Conservation (phyloP, 53 echinoderm and acorn worm genomes). For the Henricia sp. region DNA sequence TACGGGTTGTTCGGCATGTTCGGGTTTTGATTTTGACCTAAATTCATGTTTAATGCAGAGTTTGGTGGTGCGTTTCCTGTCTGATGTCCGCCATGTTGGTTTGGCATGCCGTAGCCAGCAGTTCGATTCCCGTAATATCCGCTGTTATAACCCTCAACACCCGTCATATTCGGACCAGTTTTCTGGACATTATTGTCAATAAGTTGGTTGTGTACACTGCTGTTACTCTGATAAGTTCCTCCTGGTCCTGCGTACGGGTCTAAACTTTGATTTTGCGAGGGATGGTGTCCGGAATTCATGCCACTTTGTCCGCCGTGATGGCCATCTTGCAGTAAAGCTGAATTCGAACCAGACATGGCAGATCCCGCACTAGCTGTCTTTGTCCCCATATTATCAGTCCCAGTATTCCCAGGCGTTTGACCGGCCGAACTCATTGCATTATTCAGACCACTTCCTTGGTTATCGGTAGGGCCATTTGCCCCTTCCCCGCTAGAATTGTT, state of each 20-base stretch:
- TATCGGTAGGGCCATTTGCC: slow-evolving; percentile 65
- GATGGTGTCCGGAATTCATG: slow-evolving; percentile 45
- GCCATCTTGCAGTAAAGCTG: slow-evolving; percentile 60
- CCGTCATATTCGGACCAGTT: slow-evolving; percentile 50
- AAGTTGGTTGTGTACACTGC: slow-evolving; percentile 67
- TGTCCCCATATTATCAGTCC: slow-evolving; percentile 67
- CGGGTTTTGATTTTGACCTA: slow-evolving; percentile 62
- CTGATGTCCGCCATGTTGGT: slow-evolving; percentile 90
- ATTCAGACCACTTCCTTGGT: slow-evolving; percentile 80
- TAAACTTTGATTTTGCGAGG: slow-evolving; percentile 59
- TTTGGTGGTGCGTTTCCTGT: slow-evolving; percentile 82
- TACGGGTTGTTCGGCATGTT: slow-evolving; percentile 85
- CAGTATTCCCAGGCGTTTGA: slow-evolving; percentile 78
- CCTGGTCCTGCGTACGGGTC: slow-evolving; percentile 59
- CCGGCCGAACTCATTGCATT: slow-evolving; percentile 80
- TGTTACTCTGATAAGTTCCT: slow-evolving; percentile 63
- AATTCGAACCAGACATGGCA: slow-evolving; percentile 56
- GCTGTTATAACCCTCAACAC: slow-evolving; percentile 71
- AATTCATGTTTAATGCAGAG: slow-evolving; percentile 63
- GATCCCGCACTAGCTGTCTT: slow-evolving; percentile 61
- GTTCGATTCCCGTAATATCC: slow-evolving; percentile 81
- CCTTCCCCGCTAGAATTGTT: slow-evolving; percentile 79
- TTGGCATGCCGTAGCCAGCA: slow-evolving; percentile 72
- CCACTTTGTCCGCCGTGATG: slow-evolving; percentile 66
- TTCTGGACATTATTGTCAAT: slow-evolving; percentile 63